Percentiles rank a stretch among this genome's conserved stretches.
Evolutionary conservation across 2,797 vertebrate genomes (phyloP).

Genomic region (Zenarchopterus dispar): DNA sequence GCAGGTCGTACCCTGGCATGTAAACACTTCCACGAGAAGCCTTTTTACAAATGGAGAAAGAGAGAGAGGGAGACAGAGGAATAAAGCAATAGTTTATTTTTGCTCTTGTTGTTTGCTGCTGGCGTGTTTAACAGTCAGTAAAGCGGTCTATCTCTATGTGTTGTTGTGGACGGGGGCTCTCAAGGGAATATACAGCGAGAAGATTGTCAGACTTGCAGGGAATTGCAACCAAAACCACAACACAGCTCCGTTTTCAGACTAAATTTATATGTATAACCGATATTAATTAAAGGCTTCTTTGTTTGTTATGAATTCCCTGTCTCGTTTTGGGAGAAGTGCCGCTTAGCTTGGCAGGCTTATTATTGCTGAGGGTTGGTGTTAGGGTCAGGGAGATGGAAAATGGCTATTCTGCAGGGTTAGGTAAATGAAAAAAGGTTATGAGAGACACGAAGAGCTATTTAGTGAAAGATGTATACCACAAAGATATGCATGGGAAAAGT

Average conservation of each 20-base stretch:
- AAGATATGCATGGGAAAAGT: conserved; percentile 44
- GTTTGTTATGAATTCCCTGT: conserved; percentile 61
- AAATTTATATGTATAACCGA: conserved; percentile 62
- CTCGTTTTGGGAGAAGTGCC: conserved; percentile 45
- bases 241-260: conserved; percentile 53
- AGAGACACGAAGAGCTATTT: conserved; percentile 44
- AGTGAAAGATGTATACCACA: conserved; percentile 28
- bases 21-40: conserved; percentile 30
- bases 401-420: conserved; percentile 55
- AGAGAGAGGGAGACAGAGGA: conserved; percentile 34
- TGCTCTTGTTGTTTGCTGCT: conserved; percentile 57
- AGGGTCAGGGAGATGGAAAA: conserved; percentile 58
- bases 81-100: conserved; percentile 55
- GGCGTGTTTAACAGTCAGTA: conserved; percentile 40
- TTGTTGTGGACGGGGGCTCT: conserved; percentile 13
- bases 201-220: conserved; percentile 54
- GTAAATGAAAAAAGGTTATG: conserved; percentile 65
- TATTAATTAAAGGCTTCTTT: conserved; percentile 73
- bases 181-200: conserved; percentile 47
- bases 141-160: conserved; percentile 36
- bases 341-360: conserved; percentile 24
- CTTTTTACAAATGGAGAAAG: conserved; percentile 27
- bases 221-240: conserved; percentile 69
- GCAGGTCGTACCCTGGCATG: conserved; percentile 25
- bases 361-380: conserved; percentile 46